phyloP scores from a whole-genome alignment of 2,113 vertebrate species.

The Gymnogyps californianus region DNA sequence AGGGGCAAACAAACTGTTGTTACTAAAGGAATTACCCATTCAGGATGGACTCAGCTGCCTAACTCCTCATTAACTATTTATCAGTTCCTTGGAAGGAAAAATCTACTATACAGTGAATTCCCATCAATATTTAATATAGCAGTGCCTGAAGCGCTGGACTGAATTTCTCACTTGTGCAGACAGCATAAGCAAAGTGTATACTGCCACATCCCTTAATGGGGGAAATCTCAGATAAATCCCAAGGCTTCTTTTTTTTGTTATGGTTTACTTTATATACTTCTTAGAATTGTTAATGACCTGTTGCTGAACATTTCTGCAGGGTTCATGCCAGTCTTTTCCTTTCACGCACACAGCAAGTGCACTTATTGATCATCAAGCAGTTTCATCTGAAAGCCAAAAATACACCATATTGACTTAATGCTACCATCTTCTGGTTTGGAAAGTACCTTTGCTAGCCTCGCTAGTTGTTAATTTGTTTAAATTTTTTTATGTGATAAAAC shows the following conservation, averaged over 20 bases:
- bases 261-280: constrained; percentile 42
- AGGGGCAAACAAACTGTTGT: constrained; percentile 66
- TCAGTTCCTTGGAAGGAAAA: constrained; percentile 75
- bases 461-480: background rate
- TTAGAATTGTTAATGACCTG: constrained; percentile 59
- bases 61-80: constrained; percentile 80
- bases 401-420: constrained; percentile 4
- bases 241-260: constrained; percentile 49
- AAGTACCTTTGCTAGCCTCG: constrained; percentile 7
- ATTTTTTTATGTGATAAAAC: background rate
- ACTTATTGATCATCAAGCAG: constrained; percentile 40
- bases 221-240: constrained; percentile 60
- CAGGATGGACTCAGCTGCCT: constrained; percentile 60
- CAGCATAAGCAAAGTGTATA: constrained; percentile 53
- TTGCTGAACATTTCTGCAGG: constrained; percentile 40
- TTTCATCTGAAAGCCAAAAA: constrained; percentile 8
- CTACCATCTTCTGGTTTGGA: constrained; percentile 31
- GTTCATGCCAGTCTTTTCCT: constrained; percentile 37
- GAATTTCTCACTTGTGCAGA: constrained; percentile 68
- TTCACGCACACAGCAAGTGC: constrained; percentile 13
- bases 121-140: constrained; percentile 78
- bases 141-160: constrained; percentile 64
- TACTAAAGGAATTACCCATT: constrained; percentile 72
- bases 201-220: constrained; percentile 30
- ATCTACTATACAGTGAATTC: constrained; percentile 69